A percentile compares a stretch with the other conserved stretches of the same genome.
These are phyloP conservation scores for Myiozetetes cayanensis DNA, from an alignment of 2,113 vertebrate species.

Conservation along the genomic window DNA sequence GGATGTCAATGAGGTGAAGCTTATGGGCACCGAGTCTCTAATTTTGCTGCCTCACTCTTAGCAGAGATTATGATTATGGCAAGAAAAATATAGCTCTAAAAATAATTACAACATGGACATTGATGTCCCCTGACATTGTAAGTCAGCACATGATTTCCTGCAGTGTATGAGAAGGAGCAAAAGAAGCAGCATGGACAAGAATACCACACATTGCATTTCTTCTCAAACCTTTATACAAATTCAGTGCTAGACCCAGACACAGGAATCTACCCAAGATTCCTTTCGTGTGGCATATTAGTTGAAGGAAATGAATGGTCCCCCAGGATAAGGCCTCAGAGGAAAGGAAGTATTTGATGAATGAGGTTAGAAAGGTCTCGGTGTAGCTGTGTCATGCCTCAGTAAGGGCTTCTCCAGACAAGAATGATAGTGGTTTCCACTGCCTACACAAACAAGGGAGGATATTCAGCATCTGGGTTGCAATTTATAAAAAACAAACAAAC, in stretches of 20 bases:
- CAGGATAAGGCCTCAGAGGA: constrained; percentile 27
- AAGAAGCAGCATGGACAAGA: background rate
- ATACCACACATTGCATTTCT: background rate
- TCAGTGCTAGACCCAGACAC: background rate
- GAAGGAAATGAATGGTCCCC: constrained; percentile 55
- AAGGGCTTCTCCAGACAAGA: constrained; percentile 52
- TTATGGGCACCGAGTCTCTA: background rate
- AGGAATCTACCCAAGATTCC: constrained; percentile 55
- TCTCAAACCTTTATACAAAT: constrained; percentile 6
- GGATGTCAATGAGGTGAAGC: background rate
- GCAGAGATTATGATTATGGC: background rate
- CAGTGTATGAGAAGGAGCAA: background rate
- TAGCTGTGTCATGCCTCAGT: constrained; percentile 46
- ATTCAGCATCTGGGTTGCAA: background rate
- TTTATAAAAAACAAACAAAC: constrained; percentile 23
- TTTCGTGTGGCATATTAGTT: constrained; percentile 32
- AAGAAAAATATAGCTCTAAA: background rate
- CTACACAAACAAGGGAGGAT: constrained; percentile 40
- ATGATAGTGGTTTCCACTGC: constrained; percentile 36
- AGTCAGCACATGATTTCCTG: background rate
- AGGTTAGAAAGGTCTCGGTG: constrained; percentile 40
- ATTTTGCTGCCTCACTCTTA: background rate
- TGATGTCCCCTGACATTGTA: background rate
- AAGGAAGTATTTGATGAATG: constrained; percentile 59
- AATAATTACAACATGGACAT: background rate